These are phyloP conservation scores for Microchrysa polita DNA, from an alignment of 2,888 invertebrate species.

Conservation along the genomic window DNA sequence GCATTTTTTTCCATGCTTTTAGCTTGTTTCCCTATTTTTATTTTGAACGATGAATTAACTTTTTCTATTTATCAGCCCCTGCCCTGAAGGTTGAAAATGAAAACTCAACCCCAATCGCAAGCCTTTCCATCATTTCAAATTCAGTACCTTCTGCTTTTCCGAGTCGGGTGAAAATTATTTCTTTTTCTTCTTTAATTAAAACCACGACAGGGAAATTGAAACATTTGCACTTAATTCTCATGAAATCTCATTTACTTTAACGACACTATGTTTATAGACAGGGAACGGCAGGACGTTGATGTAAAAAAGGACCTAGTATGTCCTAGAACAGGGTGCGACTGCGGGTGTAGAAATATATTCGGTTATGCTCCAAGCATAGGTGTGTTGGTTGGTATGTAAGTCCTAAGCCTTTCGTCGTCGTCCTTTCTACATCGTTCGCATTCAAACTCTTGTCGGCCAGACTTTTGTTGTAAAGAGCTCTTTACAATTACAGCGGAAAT, in stretches of 20 bases:
- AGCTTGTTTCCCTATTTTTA: no score
- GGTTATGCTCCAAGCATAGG: slow-evolving; percentile 2
- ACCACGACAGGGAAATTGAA: slow-evolving; percentile 51
- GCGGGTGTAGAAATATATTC: slow-evolving; percentile 22
- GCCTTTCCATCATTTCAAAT: neutral
- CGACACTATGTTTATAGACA: slow-evolving; percentile 46
- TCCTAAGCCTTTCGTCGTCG: slow-evolving; percentile 32
- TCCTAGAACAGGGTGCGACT: neutral
- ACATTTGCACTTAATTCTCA: slow-evolving; percentile 51
- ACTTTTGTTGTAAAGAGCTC: slow-evolving; percentile 30
- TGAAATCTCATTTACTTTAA: slow-evolving; percentile 51
- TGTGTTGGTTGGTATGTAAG: no score
- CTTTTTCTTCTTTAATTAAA: slow-evolving; percentile 50
- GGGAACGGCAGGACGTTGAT: slow-evolving; percentile 22
- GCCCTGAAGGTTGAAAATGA: no score
- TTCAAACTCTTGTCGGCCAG: slow-evolving; percentile 29
- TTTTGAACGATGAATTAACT: no score
- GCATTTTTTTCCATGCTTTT: no score
- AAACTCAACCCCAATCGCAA: neutral
- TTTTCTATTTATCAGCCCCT: no score
- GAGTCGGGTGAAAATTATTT: slow-evolving; percentile 8
- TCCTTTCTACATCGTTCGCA: slow-evolving; percentile 16
- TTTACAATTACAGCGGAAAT: neutral
- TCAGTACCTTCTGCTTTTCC: neutral
- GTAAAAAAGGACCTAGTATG: slow-evolving; percentile 18